Base-by-base conservation (phyloP, 2,797 vertebrate species). In the Aulostomus chinensis region DNA sequence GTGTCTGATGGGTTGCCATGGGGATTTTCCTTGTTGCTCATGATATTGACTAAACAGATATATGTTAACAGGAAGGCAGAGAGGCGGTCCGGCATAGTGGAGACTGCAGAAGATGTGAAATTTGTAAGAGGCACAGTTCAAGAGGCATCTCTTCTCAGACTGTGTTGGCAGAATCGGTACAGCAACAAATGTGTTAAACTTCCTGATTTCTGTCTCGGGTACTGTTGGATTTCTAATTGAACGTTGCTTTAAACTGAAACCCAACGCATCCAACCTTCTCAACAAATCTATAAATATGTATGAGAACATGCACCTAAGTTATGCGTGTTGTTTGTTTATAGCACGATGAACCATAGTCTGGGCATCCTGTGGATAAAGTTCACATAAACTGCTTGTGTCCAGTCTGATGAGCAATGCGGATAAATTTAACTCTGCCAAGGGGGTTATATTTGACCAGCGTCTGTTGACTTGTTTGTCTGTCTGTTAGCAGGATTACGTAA, bases 41-140 rank as follows among this genome's bases (percentile, higher is more conserved):
- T 46, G 40, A 77, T 76, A 49, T 77, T 70, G 65, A 69, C 61
- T 52, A 43, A 75, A 78, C 81, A 72, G 51, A 69, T 74, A 65
- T 49, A 56, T 65, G 83, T 74, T 81, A 83, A 73, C 77, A 51
- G 76, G 78, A 66, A 57, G 57, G 12, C 9, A 52, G 26, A 18
- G 46, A n/a, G n/a, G n/a, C n/a, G n/a, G n/a, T n/a, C n/a, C n/a
- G n/a, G n/a, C n/a, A n/a, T n/a, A n/a, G 16, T 12, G 41, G 35
- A 67, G 56, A 51, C 63, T 48, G 42, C 58, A n/a, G 39, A 59
- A 29, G 22, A 2, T 75, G 68, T 56, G 54, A 73, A 49, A 52
- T 50, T 50, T 38, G 43, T 25, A 35, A 34, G 21, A 34, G 32
- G 9, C 4, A 32, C 41, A 11, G 5, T 63, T 50, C n/a, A n/a